Base-by-base conservation (phyloP, 2,888 invertebrate species). In the Leptinotarsa haldemani region DNA sequence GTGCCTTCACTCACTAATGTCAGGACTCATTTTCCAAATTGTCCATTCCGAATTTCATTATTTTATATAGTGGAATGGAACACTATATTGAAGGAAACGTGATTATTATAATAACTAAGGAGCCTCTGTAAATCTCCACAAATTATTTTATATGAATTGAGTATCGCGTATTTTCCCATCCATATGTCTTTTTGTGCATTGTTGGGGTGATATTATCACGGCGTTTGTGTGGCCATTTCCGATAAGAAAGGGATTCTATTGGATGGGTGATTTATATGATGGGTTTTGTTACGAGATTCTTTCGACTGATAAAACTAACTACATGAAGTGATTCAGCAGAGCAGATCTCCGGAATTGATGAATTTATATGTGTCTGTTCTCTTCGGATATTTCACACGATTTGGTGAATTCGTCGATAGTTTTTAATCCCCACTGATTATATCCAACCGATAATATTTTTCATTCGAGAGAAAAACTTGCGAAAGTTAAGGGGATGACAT, bases 171-270 rank as follows among this genome's bases (percentile, higher is more conserved):
- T 30, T 30, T 61, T 61, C n/a, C 30, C 30, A 40, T 30, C 61
- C 61, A 61, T 61, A 61, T 61, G 61, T 61, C 61, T 16, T 40
- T 40, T 61, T 40, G 61, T 61, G 16, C 61, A 9, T 16, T 61
- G 61, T 61, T 40, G 61, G 61, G 61, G 25, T 40, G 61, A 61
- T 61, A 61, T 30, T 30, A 61, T 61, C 61, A n/a, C 2, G 18
- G 30, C 16, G 40, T 61, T 61, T 40, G 61, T 61, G 40, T 61
- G 61, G 40, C 40, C 61, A 25, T 30, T 16, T 15, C 16, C 5
- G 61, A 61, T 61, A 61, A 61, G 61, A 40, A 30, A 61, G 25
- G 61, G 61, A 30, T 30, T 40, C 7, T 30, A 61, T 61, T 61
- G 9, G 61, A 40, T 15, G 61, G 40, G 61, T 30, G 61, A 61